phyloP scores from a whole-genome alignment of 1,140 invertebrate species.

The Drosophila nebulosa region DNA sequence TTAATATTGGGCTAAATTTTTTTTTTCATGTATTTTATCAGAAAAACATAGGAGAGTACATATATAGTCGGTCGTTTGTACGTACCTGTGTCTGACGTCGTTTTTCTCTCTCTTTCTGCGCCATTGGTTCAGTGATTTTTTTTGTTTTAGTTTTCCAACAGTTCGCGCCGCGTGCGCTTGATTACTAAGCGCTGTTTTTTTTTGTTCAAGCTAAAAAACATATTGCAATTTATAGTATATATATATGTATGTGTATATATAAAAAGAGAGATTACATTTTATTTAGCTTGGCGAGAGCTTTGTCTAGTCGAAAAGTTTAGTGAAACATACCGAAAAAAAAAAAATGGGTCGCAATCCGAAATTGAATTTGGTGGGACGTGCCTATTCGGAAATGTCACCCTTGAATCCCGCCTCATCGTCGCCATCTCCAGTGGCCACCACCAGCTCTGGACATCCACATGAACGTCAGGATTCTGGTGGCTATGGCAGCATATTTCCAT shows the following conservation, averaged over 20 bases:
- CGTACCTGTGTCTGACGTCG: background rate
- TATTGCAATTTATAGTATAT: background rate
- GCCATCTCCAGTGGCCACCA: constrained; percentile 35
- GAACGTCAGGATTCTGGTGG: constrained; percentile 46
- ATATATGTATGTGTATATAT: background rate
- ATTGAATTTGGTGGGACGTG: constrained; percentile 61
- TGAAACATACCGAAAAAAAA: background rate
- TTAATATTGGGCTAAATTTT: constrained; percentile 60
- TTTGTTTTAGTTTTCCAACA: constrained; percentile 57
- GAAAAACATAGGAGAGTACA: constrained; percentile 25
- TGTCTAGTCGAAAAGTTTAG: background rate
- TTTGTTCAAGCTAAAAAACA: constrained; percentile 3
- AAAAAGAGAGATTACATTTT: constrained; percentile 26
- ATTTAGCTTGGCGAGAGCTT: background rate
- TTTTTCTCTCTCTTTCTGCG: constrained; percentile 36
- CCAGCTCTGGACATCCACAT: constrained; percentile 8
- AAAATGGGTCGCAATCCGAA: constrained; percentile 67
- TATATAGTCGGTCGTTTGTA: constrained; percentile 9
- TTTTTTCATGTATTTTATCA: constrained; percentile 61
- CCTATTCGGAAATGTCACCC: constrained; percentile 78
- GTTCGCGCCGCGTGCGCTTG: constrained; percentile 60
- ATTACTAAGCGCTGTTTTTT: constrained; percentile 36
- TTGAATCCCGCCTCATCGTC: constrained; percentile 56
- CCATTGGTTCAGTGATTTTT: constrained; percentile 19
- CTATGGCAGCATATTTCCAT: constrained; percentile 77